A percentile compares a stretch with the other conserved stretches of the same genome.
These are phyloP conservation scores for Argya squamiceps DNA, from an alignment of 2,797 vertebrate species.

Conservation along the genomic window DNA sequence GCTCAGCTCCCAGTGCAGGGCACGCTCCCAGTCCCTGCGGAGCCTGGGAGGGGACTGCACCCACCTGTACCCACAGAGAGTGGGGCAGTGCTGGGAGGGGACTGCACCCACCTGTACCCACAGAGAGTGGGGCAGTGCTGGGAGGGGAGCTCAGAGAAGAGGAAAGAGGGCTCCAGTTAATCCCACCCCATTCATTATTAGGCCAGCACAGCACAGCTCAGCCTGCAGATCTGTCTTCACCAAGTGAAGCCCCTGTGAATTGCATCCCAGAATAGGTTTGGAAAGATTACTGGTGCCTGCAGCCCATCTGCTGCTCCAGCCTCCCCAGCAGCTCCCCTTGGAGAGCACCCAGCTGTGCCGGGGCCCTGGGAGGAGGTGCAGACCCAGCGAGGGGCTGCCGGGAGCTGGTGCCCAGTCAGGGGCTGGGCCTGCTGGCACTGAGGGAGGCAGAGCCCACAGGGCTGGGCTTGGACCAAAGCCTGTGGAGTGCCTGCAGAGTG, in stretches of 20 bases:
- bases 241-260: background rate
- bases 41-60: background rate
- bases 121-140: background rate
- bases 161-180: background rate
- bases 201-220: background rate
- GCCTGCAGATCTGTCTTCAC: background rate
- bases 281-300: background rate
- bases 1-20: background rate
- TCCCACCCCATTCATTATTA: background rate
- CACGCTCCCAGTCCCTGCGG: fast-evolving
- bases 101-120: fast-evolving
- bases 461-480: background rate
- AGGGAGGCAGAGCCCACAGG: background rate
- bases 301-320: background rate
- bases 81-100: background rate
- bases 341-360: background rate
- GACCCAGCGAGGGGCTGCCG: fast-evolving
- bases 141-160: background rate
- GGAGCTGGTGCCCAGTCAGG: background rate
- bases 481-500: background rate
- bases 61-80: background rate
- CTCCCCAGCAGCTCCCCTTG: background rate
- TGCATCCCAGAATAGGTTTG: background rate
- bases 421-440: background rate
- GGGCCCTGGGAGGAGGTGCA: background rate